phyloP scores from a whole-genome alignment of 2,797 vertebrate genomes.

The Gymnoscopelus braueri region DNA sequence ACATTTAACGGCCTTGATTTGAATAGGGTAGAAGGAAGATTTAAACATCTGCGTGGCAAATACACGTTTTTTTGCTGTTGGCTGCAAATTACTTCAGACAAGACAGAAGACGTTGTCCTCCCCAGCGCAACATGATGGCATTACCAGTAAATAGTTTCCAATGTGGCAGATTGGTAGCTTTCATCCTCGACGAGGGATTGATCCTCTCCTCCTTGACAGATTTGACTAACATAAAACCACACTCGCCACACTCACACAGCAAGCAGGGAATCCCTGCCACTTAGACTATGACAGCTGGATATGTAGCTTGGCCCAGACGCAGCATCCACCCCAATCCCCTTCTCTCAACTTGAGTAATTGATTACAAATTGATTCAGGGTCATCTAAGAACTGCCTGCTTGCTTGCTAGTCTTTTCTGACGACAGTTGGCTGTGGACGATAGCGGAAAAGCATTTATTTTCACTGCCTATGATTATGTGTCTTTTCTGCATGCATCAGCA shows the following conservation, averaged over 20 bases:
- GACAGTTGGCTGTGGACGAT: neutral
- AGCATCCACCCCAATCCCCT: constrained; percentile 25
- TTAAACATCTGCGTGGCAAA: neutral
- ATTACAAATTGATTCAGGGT: constrained; percentile 52
- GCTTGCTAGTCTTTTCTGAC: neutral
- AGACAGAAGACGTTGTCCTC: constrained; percentile 4
- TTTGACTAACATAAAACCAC: constrained; percentile 53
- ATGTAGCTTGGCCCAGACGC: constrained; percentile 15
- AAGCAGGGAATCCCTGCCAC: constrained; percentile 51
- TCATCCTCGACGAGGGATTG: constrained; percentile 32
- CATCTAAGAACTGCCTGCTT: constrained; percentile 30
- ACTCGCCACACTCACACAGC: constrained; percentile 24
- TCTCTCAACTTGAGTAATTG: constrained; percentile 47
- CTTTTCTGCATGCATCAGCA: constrained; percentile 40
- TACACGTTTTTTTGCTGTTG: constrained; percentile 4
- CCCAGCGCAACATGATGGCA: constrained; percentile 23
- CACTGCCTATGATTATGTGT: constrained; percentile 57
- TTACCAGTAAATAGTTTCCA: constrained; percentile 54
- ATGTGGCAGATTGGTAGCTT: constrained; percentile 31
- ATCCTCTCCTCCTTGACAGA: constrained; percentile 25
- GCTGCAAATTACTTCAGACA: constrained; percentile 3
- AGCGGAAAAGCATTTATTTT: constrained; percentile 32
- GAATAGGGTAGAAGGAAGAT: neutral
- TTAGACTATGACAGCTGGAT: constrained; percentile 46
- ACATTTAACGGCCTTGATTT: neutral